Evolutionary conservation across 2,888 invertebrate species (phyloP).

Genomic region (Synanthedon tipuliformis): DNA sequence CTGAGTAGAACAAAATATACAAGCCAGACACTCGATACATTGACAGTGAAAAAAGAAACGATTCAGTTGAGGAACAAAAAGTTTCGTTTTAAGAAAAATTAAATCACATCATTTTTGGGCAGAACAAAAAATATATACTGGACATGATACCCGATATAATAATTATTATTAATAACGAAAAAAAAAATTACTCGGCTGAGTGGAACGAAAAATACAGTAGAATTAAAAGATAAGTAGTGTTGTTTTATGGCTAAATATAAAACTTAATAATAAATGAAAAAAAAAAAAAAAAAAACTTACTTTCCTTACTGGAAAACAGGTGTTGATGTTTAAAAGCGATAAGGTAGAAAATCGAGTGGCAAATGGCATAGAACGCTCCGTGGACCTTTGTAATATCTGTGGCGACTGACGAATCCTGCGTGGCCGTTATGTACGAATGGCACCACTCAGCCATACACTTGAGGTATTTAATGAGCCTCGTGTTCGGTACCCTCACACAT

Average conservation of each 20-base stretch:
- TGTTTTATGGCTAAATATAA: not conserved
- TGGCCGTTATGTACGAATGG: slow-evolving; percentile 80
- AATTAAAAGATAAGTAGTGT: not conserved
- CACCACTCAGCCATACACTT: slow-evolving; percentile 85
- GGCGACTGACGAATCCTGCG: slow-evolving; percentile 63
- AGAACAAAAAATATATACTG: too few relatives aligned
- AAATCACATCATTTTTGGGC: too few relatives aligned
- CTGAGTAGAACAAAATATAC: too few relatives aligned
- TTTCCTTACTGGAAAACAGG: slow-evolving; percentile 79
- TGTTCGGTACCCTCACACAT: slow-evolving; percentile 48
- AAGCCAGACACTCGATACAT: too few relatives aligned
- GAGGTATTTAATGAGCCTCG: slow-evolving; percentile 55
- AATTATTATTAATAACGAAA: too few relatives aligned
- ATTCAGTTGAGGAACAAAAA: too few relatives aligned
- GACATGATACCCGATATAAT: too few relatives aligned
- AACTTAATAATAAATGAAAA: not conserved
- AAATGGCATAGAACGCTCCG: slow-evolving; percentile 89
- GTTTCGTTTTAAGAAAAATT: too few relatives aligned
- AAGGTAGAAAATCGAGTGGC: slow-evolving; percentile 93
- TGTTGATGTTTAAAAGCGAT: slow-evolving; percentile 91
- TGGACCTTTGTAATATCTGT: slow-evolving; percentile 73
- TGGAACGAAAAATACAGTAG: not conserved
- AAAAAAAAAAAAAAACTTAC: slow-evolving; percentile 58
- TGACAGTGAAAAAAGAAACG: too few relatives aligned
- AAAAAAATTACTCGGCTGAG: not conserved